Evolutionary conservation across 2,113 vertebrate species (phyloP).

Genomic region (Rhinolophus ferrumequinum): DNA sequence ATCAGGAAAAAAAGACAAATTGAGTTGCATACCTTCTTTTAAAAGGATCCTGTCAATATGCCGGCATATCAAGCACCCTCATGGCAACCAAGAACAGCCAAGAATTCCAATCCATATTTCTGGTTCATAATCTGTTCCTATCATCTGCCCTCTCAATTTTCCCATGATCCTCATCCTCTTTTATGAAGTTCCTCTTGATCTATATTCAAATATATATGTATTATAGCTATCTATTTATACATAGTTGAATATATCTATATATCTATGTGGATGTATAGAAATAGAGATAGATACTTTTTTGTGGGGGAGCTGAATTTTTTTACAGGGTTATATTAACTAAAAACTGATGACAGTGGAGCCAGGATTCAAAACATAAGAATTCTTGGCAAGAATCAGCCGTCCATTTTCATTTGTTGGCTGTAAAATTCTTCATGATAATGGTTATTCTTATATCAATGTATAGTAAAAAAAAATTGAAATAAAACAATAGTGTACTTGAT

Average conservation of each 20-base stretch:
- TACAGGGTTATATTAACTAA: neutral
- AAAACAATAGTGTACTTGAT: neutral
- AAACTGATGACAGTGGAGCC: neutral
- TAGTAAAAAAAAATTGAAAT: neutral
- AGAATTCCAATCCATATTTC: neutral
- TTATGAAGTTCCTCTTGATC: neutral
- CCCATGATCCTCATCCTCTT: neutral
- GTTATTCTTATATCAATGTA: neutral
- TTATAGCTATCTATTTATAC: neutral
- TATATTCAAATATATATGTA: neutral
- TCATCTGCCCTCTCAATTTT: neutral
- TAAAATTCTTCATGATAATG: neutral
- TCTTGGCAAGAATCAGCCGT: neutral
- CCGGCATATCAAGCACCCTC: neutral
- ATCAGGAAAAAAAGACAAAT: neutral
- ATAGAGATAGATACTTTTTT: neutral
- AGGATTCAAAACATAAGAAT: neutral
- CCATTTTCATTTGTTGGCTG: neutral
- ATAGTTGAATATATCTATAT: neutral
- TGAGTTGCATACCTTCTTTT: neutral
- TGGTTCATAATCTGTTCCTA: neutral
- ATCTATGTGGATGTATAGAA: neutral
- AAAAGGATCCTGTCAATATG: neutral
- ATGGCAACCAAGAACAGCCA: neutral
- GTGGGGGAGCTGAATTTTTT: neutral